Percentiles rank a stretch among this genome's conserved stretches.
These are phyloP conservation scores for Anseranas semipalmata DNA, from an alignment of 2,113 vertebrate species.

Conservation along the genomic window DNA sequence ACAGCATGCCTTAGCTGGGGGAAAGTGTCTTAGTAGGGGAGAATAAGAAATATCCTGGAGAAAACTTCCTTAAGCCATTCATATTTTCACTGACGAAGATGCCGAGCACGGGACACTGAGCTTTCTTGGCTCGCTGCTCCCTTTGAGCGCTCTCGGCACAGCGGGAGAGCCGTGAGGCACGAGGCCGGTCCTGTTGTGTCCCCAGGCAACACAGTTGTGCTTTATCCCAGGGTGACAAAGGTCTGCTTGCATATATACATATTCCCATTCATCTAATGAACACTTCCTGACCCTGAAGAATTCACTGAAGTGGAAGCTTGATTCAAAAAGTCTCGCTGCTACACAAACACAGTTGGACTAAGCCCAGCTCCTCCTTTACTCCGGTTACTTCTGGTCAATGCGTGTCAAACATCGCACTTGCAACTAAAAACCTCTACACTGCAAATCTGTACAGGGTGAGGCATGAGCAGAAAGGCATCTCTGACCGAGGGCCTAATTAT, in stretches of 20 bases:
- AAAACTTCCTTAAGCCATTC: background rate
- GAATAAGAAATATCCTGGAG: background rate
- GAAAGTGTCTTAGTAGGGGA: background rate
- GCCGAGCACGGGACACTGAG: background rate
- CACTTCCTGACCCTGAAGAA: background rate
- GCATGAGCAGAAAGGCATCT: background rate
- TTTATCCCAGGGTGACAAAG: background rate
- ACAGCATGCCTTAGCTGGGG: background rate
- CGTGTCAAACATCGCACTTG: background rate
- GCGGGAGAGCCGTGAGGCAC: background rate
- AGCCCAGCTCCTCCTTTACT: background rate
- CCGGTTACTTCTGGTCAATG: background rate
- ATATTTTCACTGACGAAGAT: background rate
- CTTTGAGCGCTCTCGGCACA: fast-evolving
- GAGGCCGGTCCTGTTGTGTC: background rate
- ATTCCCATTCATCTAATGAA: background rate
- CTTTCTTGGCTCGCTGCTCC: background rate
- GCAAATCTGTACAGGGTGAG: background rate
- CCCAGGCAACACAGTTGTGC: background rate
- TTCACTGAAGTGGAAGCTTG: background rate
- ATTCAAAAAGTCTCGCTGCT: background rate
- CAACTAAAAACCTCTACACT: background rate
- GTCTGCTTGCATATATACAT: background rate
- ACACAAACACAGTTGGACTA: background rate
- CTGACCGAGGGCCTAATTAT: slow-evolving; percentile 22